Conservation (phyloP, 37 sponge, comb jelly and placozoan species). For the Geodia barretti region DNA sequence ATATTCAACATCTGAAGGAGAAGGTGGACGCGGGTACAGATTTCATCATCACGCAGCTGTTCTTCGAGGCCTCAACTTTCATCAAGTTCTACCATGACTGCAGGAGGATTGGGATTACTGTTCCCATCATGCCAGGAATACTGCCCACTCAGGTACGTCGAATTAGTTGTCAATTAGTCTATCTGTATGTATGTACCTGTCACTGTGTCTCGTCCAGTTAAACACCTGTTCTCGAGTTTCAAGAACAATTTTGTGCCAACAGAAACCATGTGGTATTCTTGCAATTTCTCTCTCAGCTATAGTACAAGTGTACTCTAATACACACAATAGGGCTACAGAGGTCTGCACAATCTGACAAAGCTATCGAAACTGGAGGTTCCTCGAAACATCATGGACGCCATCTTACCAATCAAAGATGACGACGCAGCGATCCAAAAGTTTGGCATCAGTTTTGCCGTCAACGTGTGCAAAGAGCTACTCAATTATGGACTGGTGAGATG, state of each 20-base stretch:
- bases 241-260: no score
- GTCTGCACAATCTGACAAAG: slow-evolving; percentile 83
- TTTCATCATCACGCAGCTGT: slow-evolving; percentile 96
- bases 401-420: slow-evolving; percentile 89
- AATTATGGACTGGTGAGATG: slow-evolving; percentile 73
- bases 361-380: slow-evolving; percentile 90
- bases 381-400: slow-evolving; percentile 53
- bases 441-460: slow-evolving; percentile 73
- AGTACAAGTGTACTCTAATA: no score
- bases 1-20: slow-evolving; percentile 86
- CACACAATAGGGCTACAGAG: slow-evolving; percentile 91
- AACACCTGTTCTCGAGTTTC: no score
- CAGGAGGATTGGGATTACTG: slow-evolving; percentile 89
- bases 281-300: no score
- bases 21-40: slow-evolving; percentile 99
- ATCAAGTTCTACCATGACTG: slow-evolving; percentile 79
- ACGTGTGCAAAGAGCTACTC: slow-evolving; percentile 81
- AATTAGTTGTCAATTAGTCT: no score
- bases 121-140: slow-evolving; percentile 95
- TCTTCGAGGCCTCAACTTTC: slow-evolving; percentile 82
- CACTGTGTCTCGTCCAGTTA: no score
- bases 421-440: slow-evolving; percentile 89
- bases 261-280: no score
- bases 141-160: no score
- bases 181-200: no score